A percentile compares a stretch with the other conserved stretches of the same genome.
Conservation (phyloP, 2,797 vertebrate genomes). For the Galagoides demidoff region DNA sequence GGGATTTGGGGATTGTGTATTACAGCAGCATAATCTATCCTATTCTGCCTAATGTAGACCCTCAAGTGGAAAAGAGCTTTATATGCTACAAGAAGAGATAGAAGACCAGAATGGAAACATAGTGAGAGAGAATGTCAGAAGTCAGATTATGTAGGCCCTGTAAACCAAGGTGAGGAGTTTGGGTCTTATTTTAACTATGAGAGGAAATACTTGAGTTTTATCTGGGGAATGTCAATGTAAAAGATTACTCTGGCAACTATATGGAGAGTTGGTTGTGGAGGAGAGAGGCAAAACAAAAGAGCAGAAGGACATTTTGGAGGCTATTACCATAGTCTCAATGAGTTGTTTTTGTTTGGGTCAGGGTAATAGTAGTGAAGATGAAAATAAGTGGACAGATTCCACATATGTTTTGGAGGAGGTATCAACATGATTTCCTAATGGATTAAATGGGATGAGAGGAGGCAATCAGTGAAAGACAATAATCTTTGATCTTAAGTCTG, state of each 20-base stretch:
- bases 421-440: background rate
- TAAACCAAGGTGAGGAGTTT: slow-evolving; percentile 16
- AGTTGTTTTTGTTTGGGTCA: background rate
- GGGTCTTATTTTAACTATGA: background rate
- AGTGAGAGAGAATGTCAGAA: background rate
- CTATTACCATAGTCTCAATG: background rate
- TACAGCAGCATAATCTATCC: background rate
- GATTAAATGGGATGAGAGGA: background rate
- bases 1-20: background rate
- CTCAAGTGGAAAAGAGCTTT: background rate
- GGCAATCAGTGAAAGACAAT: background rate
- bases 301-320: background rate
- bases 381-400: background rate
- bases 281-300: background rate
- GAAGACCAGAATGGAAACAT: background rate
- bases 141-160: background rate
- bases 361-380: background rate
- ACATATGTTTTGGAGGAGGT: background rate
- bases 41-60: background rate
- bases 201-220: background rate
- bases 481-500: background rate
- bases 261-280: background rate
- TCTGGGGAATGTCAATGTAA: background rate
- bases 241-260: background rate
- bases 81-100: background rate